Conservation (phyloP, 2,113 vertebrate species). For the Rhinolophus sinicus region DNA sequence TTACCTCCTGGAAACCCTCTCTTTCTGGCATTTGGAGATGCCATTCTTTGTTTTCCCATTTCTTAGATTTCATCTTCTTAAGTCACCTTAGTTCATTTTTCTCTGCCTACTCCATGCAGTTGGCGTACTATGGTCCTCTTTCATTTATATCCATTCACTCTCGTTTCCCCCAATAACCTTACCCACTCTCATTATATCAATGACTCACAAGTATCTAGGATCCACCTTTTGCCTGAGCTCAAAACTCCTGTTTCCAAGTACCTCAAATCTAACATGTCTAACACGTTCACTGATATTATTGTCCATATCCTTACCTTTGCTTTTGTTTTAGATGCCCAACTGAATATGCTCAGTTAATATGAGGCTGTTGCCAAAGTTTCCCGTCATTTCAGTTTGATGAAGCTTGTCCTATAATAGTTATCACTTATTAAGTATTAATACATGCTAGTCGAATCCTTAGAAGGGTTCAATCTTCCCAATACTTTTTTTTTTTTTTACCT, state of each 20-base stretch:
- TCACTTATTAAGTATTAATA: no score
- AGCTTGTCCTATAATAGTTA: no score
- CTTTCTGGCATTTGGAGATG: neutral
- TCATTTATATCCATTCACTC: neutral
- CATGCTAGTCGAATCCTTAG: no score
- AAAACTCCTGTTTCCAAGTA: neutral
- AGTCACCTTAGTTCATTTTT: neutral
- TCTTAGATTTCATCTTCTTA: neutral
- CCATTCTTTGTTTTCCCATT: neutral
- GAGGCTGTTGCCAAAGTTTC: no score
- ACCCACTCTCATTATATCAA: neutral
- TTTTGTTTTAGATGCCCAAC: no score
- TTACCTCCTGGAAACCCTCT: neutral
- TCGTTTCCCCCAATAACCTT: neutral
- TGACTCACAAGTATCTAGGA: neutral
- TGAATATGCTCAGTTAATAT: no score
- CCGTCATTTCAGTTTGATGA: no score
- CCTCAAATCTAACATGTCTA: constrained; percentile 8
- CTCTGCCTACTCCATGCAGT: neutral
- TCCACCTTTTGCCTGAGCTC: neutral
- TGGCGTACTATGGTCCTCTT: neutral
- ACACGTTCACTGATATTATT: neutral
- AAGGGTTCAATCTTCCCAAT: no score
- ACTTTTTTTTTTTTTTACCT: no score
- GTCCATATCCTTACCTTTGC: no score